Evolutionary conservation across 2,113 vertebrate species (phyloP).

Genomic region (Campylomormyrus tamandua): DNA sequence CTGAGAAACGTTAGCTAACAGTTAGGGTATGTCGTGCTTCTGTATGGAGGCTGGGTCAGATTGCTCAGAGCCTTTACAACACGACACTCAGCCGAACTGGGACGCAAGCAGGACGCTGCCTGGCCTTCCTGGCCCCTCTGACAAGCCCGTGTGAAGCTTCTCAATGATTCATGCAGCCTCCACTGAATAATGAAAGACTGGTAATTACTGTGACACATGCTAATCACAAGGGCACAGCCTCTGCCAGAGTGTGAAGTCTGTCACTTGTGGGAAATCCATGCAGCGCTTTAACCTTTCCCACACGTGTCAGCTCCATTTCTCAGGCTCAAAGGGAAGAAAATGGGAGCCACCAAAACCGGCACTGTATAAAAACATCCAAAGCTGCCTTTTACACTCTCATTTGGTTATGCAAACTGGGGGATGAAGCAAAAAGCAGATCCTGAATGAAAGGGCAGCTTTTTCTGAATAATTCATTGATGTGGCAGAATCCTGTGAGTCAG

Average conservation of each 20-base stretch:
- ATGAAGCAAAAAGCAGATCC: slow-evolving; percentile 37
- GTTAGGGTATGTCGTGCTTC: background rate
- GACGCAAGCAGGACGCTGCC: background rate
- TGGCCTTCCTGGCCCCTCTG: slow-evolving; percentile 37
- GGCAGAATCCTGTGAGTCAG: slow-evolving; percentile 30
- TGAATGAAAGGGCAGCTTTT: slow-evolving; percentile 24
- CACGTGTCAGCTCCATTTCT: background rate
- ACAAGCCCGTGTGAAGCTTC: slow-evolving; percentile 39
- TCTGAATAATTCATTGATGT: slow-evolving; percentile 43
- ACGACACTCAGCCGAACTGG: background rate
- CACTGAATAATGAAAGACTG: slow-evolving; percentile 56
- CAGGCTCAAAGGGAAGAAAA: background rate
- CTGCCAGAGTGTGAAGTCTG: slow-evolving; percentile 36
- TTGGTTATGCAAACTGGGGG: slow-evolving; percentile 20
- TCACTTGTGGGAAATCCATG: slow-evolving; percentile 26
- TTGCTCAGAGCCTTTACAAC: background rate
- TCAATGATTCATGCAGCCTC: slow-evolving; percentile 57
- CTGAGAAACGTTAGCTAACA: background rate
- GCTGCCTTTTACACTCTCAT: background rate
- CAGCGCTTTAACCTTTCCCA: background rate
- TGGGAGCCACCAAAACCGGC: background rate
- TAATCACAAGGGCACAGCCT: slow-evolving; percentile 39
- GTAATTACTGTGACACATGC: slow-evolving; percentile 54
- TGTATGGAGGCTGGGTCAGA: background rate
- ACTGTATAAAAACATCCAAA: background rate